phyloP scores from a whole-genome alignment of 2,113 vertebrate genomes.

The Nestor notabilis region DNA sequence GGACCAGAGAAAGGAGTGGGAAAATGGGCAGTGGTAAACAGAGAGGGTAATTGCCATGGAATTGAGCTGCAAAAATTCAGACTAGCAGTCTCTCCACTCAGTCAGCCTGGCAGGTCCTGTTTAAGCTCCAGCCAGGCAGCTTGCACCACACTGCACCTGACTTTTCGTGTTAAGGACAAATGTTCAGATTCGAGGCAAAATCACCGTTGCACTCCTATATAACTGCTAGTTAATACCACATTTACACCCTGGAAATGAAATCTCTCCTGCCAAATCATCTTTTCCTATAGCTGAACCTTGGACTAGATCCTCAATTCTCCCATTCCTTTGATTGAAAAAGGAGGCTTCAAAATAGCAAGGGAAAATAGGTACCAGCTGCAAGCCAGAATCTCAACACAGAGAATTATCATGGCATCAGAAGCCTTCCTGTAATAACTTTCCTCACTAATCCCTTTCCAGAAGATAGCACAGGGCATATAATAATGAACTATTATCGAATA shows the following conservation, averaged over 20 bases:
- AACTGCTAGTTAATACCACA: background rate
- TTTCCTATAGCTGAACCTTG: background rate
- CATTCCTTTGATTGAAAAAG: background rate
- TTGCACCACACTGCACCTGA: rapidly evolving
- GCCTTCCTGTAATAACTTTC: background rate
- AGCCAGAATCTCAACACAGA: background rate
- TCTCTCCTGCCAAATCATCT: background rate
- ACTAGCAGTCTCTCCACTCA: background rate
- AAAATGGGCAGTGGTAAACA: background rate
- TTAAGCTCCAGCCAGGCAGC: background rate
- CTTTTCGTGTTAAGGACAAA: background rate
- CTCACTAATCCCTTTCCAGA: background rate
- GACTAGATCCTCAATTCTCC: background rate
- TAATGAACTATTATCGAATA: background rate
- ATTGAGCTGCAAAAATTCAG: background rate
- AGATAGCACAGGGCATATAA: background rate
- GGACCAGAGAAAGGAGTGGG: background rate
- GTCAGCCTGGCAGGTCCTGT: background rate
- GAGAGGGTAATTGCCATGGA: background rate
- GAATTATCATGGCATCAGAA: background rate
- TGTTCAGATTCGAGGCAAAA: background rate
- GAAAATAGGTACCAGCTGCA: background rate
- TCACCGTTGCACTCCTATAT: background rate
- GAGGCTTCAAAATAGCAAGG: background rate
- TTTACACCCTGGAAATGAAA: background rate